Percentiles rank a stretch among this genome's conserved stretches.
These are phyloP conservation scores for Oeneis ivallda DNA, from an alignment of 2,888 invertebrate species.

Conservation along the genomic window DNA sequence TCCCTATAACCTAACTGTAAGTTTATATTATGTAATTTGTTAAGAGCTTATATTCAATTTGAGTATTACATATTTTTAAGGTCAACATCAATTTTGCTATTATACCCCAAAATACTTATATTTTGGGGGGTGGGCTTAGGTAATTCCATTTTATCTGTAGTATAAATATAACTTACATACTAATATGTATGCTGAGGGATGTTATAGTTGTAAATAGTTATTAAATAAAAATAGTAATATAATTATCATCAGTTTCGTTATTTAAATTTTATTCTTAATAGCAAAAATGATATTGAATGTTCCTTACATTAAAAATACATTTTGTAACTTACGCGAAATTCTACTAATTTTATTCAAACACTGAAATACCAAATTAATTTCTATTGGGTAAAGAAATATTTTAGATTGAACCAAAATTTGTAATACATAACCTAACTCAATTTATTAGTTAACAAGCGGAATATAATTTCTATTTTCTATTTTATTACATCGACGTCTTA, in stretches of 20 bases:
- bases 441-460: neutral
- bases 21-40: slow-evolving; percentile 50
- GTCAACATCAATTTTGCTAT: slow-evolving; percentile 37
- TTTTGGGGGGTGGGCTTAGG: neutral
- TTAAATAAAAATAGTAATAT: neutral
- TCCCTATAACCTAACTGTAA: slow-evolving; percentile 67
- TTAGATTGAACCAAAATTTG: neutral
- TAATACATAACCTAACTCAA: neutral
- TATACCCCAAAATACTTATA: neutral
- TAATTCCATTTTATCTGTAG: neutral
- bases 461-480: neutral
- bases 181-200: too few relatives aligned
- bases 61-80: slow-evolving; percentile 53
- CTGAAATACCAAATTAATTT: neutral
- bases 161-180: too few relatives aligned
- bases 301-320: neutral
- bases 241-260: neutral
- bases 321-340: neutral
- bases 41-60: slow-evolving; percentile 43
- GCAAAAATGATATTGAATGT: slow-evolving; percentile 13
- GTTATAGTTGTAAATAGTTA: too few relatives aligned
- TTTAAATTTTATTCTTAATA: neutral
- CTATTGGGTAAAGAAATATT: neutral
- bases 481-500: neutral
- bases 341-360: too few relatives aligned